A percentile compares a stretch with the other conserved stretches of the same genome.
These are phyloP conservation scores for Virgularia gustaviana DNA, from an alignment of 92 coral and sea anemone genomes.

Conservation along the genomic window DNA sequence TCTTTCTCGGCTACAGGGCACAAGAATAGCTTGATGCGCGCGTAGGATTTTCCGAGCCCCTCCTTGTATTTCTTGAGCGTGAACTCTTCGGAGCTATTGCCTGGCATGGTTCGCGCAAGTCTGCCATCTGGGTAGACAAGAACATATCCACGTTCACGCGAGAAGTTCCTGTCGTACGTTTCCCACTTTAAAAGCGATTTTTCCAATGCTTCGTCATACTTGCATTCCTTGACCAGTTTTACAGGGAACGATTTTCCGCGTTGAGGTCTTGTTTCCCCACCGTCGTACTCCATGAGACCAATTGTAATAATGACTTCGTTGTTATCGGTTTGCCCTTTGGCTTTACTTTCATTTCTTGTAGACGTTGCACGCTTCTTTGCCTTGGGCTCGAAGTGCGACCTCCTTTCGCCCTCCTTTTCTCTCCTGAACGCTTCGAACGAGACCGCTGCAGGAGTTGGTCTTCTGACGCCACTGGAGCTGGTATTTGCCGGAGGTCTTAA, in stretches of 20 bases:
- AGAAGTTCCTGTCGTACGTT: conserved; percentile 25
- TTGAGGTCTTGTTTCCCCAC: conserved; percentile 33
- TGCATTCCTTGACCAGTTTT: neutral
- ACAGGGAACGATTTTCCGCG: conserved; percentile 40
- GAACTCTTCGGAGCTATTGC: conserved; percentile 45
- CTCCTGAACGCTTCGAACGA: neutral
- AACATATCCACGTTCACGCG: conserved; percentile 44
- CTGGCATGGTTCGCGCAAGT: conserved; percentile 42
- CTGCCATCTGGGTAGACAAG: conserved; percentile 36
- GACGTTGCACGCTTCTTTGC: no score
- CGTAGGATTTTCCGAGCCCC: conserved; percentile 51
- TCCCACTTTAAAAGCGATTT: conserved; percentile 27
- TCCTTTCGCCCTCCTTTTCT: neutral
- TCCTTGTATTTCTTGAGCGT: conserved; percentile 48
- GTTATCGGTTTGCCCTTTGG: conserved; percentile 11
- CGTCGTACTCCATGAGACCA: conserved; percentile 44
- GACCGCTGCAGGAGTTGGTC: neutral
- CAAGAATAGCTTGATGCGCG: conserved; percentile 36
- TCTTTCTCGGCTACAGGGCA: conserved; percentile 35
- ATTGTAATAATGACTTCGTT: conserved; percentile 35
- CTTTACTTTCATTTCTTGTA: conserved; percentile 17
- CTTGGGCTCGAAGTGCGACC: conserved; percentile 10
- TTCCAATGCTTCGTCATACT: conserved; percentile 22
- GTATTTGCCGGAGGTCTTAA: neutral
- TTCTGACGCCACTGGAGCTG: neutral